Evolutionary conservation across 2,888 invertebrate genomes (phyloP), one percentile per base, ranked within the genome.

Genomic region (Drosophila peninsularis): DNA sequence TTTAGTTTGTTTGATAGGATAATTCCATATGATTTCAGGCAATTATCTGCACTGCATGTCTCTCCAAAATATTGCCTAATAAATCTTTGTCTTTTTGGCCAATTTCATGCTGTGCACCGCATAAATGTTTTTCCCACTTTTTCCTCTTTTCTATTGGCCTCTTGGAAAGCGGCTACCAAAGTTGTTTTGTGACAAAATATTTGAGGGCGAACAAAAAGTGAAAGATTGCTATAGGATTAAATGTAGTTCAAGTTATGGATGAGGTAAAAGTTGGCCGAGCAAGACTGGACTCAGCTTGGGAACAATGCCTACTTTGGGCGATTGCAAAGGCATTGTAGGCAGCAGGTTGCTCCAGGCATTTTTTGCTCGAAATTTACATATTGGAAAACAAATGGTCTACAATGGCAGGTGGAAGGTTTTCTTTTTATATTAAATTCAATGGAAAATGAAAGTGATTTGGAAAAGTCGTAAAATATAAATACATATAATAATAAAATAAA

Each of bases 51-150:
- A 30, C 17, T 37, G 2, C 13, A 14, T 27, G 27, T 32, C 0
- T 41, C 41, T 36, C 24, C 14, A 52, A 58, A 65, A 54, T 49
- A 24, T 66, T 66, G 41, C 53, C 55, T 44, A 45, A 24, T 47
- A 62, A 54, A 75, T 73, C 55, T 52, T 21, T 39, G 27, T n/a
- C 49, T 39, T 14, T 44, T 36, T 10, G 6, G 37, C n/a, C 41
- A 14, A 58, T 64, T 78, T 63, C 66, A 76, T 68, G 65, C 68
- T 65, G 6, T 57, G 74, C 64, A 39, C 68, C n/a, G 58, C 30
- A 49, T 68, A 79, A 78, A 57, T 62, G 62, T 9, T 61, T 62
- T 69, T 69, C 55, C 63, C 50, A 44, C 24, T 61, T 66, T 74
- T 60, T 30, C 34, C 39, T 60, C 66, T 68, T 61, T 67, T 76